Percentiles rank a stretch among this genome's conserved stretches.
Evolutionary conservation across 2,113 vertebrate genomes (phyloP).

Genomic region (Prolemur simus): DNA sequence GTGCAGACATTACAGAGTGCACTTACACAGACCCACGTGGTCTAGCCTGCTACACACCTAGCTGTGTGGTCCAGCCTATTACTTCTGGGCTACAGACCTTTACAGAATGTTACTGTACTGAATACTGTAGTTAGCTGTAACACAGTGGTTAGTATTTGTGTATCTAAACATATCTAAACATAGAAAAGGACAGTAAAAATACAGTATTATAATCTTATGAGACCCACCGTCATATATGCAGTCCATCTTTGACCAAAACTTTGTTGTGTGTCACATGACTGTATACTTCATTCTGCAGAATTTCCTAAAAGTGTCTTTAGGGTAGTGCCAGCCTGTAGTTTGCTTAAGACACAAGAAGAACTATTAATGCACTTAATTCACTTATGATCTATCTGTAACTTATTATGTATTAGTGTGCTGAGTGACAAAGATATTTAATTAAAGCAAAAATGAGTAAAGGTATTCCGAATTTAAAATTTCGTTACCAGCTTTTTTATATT

Average conservation of each 20-base stretch:
- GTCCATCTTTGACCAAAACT: not conserved
- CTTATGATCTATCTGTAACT: not conserved
- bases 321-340: not conserved
- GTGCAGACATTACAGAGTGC: not conserved
- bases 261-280: not conserved
- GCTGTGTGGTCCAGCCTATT: not conserved
- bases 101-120: not conserved
- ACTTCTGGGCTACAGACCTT: not conserved
- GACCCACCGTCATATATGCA: not conserved
- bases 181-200: not conserved
- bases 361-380: not conserved
- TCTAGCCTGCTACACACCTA: not conserved
- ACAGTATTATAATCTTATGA: not conserved
- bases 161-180: not conserved
- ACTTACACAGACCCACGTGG: not conserved
- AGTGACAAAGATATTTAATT: not conserved
- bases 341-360: not conserved
- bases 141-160: not conserved
- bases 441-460: not conserved
- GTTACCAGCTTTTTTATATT: not conserved
- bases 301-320: not conserved
- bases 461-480: conserved; percentile 16
- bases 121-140: not conserved
- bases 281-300: not conserved
- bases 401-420: not conserved